Percentiles rank a stretch among this genome's conserved stretches.
phyloP scores from a whole-genome alignment of 1,140 invertebrate genomes.

The Cherax quadricarinatus region DNA sequence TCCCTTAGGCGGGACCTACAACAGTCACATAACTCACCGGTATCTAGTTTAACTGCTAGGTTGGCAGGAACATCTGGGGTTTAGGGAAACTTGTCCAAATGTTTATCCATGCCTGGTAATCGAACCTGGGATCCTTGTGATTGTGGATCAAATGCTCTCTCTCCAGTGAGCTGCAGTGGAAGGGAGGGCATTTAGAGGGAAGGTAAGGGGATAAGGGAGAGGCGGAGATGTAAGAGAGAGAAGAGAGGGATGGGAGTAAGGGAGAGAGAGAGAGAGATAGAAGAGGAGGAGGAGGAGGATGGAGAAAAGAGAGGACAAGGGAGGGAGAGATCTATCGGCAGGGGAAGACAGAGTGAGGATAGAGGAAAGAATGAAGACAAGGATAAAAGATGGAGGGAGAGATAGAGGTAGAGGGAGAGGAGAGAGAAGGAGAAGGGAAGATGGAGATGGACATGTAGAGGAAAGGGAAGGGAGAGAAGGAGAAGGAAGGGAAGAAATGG shows the following conservation, averaged over 20 bases:
- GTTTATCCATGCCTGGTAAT: too few relatives aligned
- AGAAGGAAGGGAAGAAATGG: neutral
- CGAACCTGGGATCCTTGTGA: neutral
- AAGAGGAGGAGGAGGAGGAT: neutral
- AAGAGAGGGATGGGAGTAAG: neutral
- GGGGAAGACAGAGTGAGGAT: neutral
- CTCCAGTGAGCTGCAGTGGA: neutral
- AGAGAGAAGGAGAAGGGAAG: too few relatives aligned
- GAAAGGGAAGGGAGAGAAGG: neutral
- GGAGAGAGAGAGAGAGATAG: neutral
- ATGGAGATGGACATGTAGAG: neutral
- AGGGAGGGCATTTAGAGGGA: neutral
- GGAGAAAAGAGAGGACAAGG: neutral
- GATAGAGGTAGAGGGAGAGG: too few relatives aligned
- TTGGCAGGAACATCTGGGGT: too few relatives aligned
- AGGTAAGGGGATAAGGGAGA: neutral
- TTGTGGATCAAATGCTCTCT: neutral
- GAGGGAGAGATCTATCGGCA: too few relatives aligned
- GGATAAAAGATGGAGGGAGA: too few relatives aligned
- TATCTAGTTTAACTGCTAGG: too few relatives aligned
- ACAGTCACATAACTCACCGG: too few relatives aligned
- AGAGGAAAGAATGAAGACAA: neutral
- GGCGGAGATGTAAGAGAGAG: too few relatives aligned
- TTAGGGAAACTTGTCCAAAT: too few relatives aligned
- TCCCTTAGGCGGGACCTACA: too few relatives aligned